Conservation (phyloP, 2,113 vertebrate genomes). For the Etia nguti region DNA sequence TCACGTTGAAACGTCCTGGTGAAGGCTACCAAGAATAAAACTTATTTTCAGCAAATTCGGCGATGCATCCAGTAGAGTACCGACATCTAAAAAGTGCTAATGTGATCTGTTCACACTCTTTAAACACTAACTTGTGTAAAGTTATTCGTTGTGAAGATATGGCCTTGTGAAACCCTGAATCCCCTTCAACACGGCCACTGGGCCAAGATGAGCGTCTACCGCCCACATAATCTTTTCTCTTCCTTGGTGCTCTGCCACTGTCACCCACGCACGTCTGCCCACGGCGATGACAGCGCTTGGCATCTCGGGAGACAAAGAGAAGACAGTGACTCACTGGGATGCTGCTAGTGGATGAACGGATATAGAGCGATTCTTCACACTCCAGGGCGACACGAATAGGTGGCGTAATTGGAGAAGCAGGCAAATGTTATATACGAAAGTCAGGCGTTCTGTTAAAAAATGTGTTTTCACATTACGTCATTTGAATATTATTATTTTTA, state of each 20-base stretch:
- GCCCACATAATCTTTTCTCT: conserved; percentile 6
- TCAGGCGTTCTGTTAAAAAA: neutral
- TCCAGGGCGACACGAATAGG: neutral
- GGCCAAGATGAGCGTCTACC: neutral
- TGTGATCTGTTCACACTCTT: neutral
- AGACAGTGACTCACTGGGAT: conserved; percentile 54
- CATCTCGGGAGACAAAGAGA: conserved; percentile 15
- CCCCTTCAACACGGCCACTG: neutral
- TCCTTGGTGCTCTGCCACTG: conserved; percentile 15
- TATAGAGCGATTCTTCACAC: conserved; percentile 43
- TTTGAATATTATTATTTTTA: neutral
- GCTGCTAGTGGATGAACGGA: conserved; percentile 25
- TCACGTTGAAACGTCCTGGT: neutral
- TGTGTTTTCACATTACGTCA: neutral
- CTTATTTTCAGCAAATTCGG: neutral
- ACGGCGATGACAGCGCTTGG: conserved; percentile 29
- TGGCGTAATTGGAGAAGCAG: conserved; percentile 4
- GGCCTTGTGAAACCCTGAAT: conserved; percentile 1
- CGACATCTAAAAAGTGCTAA: neutral
- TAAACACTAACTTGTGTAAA: neutral
- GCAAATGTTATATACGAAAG: neutral
- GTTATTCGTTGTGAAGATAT: neutral
- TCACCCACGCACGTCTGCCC: conserved; percentile 46
- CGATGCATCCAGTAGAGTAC: neutral
- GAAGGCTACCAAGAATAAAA: neutral